Evolutionary conservation across 2,113 vertebrate species (phyloP).

Genomic region (Microtus oregoni): DNA sequence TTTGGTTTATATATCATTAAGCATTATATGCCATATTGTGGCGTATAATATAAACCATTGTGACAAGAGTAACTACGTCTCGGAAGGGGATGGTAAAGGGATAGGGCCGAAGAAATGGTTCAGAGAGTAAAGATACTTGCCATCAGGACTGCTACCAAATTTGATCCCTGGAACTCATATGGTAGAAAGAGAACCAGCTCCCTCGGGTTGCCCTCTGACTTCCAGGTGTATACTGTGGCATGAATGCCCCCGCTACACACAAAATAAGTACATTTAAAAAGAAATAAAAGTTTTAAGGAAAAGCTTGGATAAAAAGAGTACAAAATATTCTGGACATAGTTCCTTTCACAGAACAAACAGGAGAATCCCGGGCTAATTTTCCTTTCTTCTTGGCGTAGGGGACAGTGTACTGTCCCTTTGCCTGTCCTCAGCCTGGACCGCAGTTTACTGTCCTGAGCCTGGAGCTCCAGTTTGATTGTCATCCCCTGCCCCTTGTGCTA

Average conservation of each 20-base stretch:
- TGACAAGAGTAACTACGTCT: neutral
- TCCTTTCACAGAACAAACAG: constrained; percentile 6
- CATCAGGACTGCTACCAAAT: neutral
- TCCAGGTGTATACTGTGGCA: neutral
- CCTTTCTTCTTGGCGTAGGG: neutral
- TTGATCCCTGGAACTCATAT: neutral
- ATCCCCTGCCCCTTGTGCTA: neutral
- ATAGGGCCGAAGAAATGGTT: neutral
- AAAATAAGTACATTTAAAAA: neutral
- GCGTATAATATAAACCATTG: neutral
- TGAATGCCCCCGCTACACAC: neutral
- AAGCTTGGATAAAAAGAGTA: neutral
- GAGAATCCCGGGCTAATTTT: neutral
- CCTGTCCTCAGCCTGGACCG: neutral
- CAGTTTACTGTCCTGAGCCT: neutral
- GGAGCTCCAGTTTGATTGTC: neutral
- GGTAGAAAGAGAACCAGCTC: neutral
- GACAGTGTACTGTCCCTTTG: neutral
- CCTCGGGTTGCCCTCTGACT: neutral
- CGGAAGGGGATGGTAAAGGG: neutral
- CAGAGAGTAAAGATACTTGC: neutral
- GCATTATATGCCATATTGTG: neutral
- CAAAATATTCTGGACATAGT: neutral
- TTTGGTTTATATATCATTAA: neutral
- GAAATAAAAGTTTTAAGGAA: neutral